Percentiles rank a stretch among this genome's conserved stretches.
Conservation (phyloP, 2,113 vertebrate species). For the Uria lomvia region DNA sequence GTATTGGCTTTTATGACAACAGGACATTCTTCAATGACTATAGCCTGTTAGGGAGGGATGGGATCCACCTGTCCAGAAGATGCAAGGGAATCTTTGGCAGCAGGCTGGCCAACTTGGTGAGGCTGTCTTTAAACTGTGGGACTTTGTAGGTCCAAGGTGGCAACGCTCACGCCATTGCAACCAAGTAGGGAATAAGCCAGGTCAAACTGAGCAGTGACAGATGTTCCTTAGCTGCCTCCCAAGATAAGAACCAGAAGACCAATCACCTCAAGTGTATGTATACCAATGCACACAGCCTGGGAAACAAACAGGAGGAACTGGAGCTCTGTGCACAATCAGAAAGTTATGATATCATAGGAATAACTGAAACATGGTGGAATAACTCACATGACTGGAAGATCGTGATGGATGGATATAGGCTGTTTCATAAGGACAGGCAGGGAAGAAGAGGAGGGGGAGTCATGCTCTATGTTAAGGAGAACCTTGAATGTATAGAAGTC, state of each 20-base stretch:
- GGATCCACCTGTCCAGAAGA: background rate
- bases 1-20: background rate
- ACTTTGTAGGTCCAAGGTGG: background rate
- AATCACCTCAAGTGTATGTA: background rate
- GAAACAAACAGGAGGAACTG: background rate
- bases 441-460: background rate
- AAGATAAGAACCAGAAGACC: background rate
- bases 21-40: background rate
- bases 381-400: too few relatives aligned
- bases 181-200: background rate
- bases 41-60: background rate
- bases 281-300: background rate
- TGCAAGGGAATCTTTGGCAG: background rate
- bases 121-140: background rate
- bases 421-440: background rate
- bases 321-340: background rate
- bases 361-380: background rate
- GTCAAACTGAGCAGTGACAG: background rate
- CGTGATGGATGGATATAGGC: background rate
- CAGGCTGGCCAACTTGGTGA: background rate
- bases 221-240: background rate
- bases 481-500: background rate
- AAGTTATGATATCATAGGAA: background rate
- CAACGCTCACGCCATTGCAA: background rate
- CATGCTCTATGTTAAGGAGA: background rate